These are phyloP conservation scores for Peromyscus californicus DNA, from an alignment of 2,113 vertebrate species.

Conservation along the genomic window DNA sequence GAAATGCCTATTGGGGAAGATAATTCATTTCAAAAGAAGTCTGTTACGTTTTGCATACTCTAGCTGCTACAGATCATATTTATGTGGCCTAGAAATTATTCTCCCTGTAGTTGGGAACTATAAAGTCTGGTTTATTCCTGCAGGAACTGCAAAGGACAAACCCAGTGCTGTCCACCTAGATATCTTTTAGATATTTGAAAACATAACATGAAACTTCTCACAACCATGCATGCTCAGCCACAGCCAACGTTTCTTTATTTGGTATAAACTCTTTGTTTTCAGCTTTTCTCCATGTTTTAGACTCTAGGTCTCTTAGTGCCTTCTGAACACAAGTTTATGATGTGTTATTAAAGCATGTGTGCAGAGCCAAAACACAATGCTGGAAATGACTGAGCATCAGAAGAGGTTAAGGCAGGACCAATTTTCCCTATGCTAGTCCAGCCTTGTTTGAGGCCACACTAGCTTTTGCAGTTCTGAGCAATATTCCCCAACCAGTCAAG, in stretches of 20 bases:
- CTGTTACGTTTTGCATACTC: neutral
- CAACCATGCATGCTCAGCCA: neutral
- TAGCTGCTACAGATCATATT: neutral
- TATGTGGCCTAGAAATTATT: neutral
- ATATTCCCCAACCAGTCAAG: neutral
- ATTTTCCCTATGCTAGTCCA: neutral
- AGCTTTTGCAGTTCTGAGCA: neutral
- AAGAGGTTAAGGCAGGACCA: neutral
- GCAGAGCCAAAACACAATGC: neutral
- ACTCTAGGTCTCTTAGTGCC: neutral
- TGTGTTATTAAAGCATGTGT: neutral
- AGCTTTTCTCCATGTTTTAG: neutral
- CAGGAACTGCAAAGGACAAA: neutral
- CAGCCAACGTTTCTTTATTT: neutral
- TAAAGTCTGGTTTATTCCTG: neutral
- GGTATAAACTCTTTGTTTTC: neutral
- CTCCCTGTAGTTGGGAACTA: neutral
- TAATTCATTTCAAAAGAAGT: neutral
- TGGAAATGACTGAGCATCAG: neutral
- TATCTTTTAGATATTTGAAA: constrained; percentile 19
- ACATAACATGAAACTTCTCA: neutral
- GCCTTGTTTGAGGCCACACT: neutral
- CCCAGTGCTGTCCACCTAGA: neutral
- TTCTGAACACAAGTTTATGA: neutral
- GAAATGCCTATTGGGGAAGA: neutral